Conservation (phyloP, 2,797 vertebrate species). For the Acestrorhynchus altus region DNA sequence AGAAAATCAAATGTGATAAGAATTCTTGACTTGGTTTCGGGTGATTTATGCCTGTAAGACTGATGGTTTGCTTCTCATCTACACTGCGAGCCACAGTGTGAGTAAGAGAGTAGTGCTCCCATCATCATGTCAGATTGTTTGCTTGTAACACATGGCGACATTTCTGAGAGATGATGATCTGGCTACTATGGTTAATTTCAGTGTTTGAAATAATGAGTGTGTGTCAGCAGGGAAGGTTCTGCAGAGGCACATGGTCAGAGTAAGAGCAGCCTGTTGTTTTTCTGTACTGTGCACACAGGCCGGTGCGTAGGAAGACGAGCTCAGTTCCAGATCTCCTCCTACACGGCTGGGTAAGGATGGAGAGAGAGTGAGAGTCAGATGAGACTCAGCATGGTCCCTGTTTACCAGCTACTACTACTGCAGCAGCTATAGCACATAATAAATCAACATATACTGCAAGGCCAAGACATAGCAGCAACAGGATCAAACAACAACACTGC, state of each 20-base stretch:
- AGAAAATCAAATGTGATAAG: too few species aligned
- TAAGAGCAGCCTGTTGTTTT: slow-evolving; percentile 10
- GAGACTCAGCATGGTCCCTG: slow-evolving; percentile 13
- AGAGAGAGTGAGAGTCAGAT: slow-evolving; percentile 5
- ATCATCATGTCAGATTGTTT: background rate
- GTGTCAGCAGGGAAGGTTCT: background rate
- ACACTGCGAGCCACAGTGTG: slow-evolving; percentile 19
- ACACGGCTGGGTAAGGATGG: slow-evolving; percentile 32
- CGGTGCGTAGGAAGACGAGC: slow-evolving; percentile 38
- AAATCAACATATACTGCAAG: background rate
- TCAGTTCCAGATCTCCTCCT: slow-evolving; percentile 43
- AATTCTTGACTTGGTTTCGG: background rate
- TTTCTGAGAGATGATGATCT: background rate
- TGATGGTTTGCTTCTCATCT: slow-evolving; percentile 8
- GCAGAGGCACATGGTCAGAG: background rate
- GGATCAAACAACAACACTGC: slow-evolving; percentile 6
- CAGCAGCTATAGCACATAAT: background rate
- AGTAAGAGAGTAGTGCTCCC: slow-evolving; percentile 29
- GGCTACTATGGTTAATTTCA: slow-evolving; percentile 4
- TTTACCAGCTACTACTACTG: slow-evolving; percentile 11
- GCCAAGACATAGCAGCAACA: background rate
- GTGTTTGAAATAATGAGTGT: slow-evolving; percentile 12
- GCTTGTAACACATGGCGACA: slow-evolving; percentile 1
- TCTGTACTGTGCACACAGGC: slow-evolving; percentile 3
- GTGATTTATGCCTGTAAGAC: slow-evolving; percentile 14